Evolutionary conservation across 2,113 vertebrate species (phyloP).

Genomic region (Amphiprion percula): DNA sequence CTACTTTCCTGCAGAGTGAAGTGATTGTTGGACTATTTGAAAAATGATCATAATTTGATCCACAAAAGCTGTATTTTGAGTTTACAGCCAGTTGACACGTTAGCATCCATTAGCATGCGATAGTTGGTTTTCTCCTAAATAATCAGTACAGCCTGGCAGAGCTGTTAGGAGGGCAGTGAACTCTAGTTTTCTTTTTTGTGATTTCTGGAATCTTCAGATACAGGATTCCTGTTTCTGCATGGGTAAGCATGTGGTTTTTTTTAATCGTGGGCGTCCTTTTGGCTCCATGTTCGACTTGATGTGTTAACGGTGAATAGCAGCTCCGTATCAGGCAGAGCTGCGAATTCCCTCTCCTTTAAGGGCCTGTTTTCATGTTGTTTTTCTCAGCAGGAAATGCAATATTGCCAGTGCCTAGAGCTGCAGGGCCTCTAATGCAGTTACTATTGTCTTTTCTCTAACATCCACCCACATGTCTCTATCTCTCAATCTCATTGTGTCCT

Average conservation of each 20-base stretch:
- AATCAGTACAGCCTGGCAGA: neutral
- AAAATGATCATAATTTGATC: neutral
- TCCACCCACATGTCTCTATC: constrained; percentile 74
- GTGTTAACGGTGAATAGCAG: constrained; percentile 44
- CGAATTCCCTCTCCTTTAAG: constrained; percentile 40
- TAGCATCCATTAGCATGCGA: neutral
- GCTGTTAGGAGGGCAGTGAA: neutral
- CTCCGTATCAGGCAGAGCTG: constrained; percentile 29
- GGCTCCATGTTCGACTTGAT: constrained; percentile 41
- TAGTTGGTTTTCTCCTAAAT: neutral
- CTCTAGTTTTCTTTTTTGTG: neutral
- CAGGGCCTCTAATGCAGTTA: constrained; percentile 73
- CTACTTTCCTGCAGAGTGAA: neutral
- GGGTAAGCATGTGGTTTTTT: constrained; percentile 32
- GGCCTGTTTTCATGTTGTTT: constrained; percentile 68
- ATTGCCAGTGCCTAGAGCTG: constrained; percentile 60
- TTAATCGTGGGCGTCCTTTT: constrained; percentile 30
- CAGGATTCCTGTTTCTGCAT: neutral
- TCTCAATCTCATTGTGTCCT: constrained; percentile 69
- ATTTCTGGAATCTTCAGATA: neutral
- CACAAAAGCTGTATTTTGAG: neutral
- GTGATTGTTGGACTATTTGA: too few species aligned
- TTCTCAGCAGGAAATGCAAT: constrained; percentile 77
- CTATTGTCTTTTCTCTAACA: constrained; percentile 77
- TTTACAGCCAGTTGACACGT: neutral